Conservation (phyloP, 2,888 invertebrate species). For the Xiphydria camelus region DNA sequence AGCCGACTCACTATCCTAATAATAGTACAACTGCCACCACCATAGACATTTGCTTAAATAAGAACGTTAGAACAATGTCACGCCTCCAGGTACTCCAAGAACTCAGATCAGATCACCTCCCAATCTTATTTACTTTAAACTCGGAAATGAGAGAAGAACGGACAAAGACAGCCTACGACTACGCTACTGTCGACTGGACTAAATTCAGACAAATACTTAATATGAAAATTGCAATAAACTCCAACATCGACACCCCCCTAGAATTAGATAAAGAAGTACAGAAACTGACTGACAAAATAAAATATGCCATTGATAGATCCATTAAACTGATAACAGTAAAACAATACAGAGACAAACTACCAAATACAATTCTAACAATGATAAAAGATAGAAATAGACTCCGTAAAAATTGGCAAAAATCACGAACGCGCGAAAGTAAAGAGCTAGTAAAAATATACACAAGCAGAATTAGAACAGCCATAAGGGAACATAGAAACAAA, state of each 20-base stretch:
- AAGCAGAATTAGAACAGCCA: constrained; percentile 14
- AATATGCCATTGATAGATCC: constrained; percentile 10
- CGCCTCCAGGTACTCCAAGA: constrained; percentile 11
- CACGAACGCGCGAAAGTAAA: constrained; percentile 2
- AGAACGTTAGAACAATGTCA: constrained; percentile 16
- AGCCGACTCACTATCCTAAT: constrained; percentile 27
- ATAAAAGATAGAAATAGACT: constrained; percentile 8
- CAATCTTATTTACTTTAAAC: constrained; percentile 10
- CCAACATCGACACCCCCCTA: neutral
- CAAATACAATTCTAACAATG: constrained; percentile 7
- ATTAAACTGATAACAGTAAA: constrained; percentile 2
- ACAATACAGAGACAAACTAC: constrained; percentile 12
- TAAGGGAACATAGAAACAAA: too few relatives aligned
- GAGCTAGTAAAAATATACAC: neutral
- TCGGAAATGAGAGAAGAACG: neutral
- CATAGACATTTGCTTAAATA: constrained; percentile 21
- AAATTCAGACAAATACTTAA: constrained; percentile 14
- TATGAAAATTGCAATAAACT: constrained; percentile 8
- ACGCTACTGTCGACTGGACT: constrained; percentile 14
- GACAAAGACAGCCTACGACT: constrained; percentile 7
- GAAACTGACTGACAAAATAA: constrained; percentile 12
- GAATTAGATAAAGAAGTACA: constrained; percentile 12
- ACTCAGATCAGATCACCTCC: constrained; percentile 24
- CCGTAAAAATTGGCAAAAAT: constrained; percentile 11
- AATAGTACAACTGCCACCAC: constrained; percentile 16